Conservation (phyloP, 2,113 vertebrate genomes). For the Glareola pratincola region DNA sequence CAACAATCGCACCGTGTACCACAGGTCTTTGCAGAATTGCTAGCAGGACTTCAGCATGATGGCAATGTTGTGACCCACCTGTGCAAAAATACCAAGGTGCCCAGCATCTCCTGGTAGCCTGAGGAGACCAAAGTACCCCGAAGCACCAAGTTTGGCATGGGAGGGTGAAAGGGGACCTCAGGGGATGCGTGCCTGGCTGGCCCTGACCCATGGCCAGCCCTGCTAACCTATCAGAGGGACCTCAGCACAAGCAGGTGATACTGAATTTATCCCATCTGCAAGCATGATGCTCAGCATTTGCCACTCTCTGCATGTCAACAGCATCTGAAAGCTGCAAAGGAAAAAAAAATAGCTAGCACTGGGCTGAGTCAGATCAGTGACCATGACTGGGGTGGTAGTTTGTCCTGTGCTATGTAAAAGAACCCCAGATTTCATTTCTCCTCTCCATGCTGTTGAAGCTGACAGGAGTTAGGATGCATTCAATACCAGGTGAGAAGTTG, state of each 20-base stretch:
- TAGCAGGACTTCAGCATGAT: not conserved
- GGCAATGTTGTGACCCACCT: not conserved
- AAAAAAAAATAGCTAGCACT: not conserved
- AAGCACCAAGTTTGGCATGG: not conserved
- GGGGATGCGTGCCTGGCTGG: rapidly evolving
- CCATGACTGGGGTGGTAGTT: not conserved
- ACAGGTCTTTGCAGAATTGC: not conserved
- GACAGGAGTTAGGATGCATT: not conserved
- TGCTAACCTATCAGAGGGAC: not conserved
- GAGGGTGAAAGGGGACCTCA: not conserved
- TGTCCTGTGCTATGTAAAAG: not conserved
- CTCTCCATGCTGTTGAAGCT: not conserved
- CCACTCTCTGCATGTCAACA: not conserved
- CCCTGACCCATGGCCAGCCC: not conserved
- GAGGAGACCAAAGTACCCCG: not conserved
- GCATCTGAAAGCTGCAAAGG: not conserved
- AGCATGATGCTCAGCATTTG: not conserved
- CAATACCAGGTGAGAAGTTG: not conserved
- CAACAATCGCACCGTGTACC: not conserved
- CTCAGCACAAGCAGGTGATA: not conserved
- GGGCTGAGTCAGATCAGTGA: not conserved
- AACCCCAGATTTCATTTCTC: not conserved
- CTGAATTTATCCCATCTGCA: not conserved
- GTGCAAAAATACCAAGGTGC: not conserved
- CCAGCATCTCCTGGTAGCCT: not conserved